These are phyloP conservation scores for Linnaemya vulpina DNA, from an alignment of 2,888 invertebrate species.

Conservation along the genomic window DNA sequence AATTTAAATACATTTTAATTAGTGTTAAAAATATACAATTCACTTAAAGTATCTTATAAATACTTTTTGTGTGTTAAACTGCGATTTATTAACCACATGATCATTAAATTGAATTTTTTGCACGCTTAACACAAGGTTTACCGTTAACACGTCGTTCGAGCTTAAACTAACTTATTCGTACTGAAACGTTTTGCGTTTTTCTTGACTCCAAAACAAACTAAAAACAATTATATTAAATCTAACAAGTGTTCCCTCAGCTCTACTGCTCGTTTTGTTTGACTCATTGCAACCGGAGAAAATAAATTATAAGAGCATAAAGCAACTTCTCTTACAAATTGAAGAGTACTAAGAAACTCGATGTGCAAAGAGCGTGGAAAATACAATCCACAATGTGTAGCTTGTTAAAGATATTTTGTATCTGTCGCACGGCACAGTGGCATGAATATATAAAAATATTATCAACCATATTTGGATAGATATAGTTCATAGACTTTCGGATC, in stretches of 20 bases:
- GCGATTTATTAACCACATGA: slow-evolving; percentile 15
- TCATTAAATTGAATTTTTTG: slow-evolving; percentile 35
- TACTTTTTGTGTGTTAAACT: slow-evolving; percentile 21
- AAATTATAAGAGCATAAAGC: slow-evolving; percentile 22
- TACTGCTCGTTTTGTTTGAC: slow-evolving; percentile 29
- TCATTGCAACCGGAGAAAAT: slow-evolving; percentile 44
- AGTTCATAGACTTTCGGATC: too few relatives aligned
- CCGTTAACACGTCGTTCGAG: slow-evolving; percentile 74
- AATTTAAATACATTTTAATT: not conserved
- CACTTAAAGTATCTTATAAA: slow-evolving; percentile 40
- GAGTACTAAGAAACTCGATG: not conserved
- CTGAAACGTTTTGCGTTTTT: slow-evolving; percentile 72
- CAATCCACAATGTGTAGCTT: slow-evolving; percentile 50
- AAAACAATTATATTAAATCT: slow-evolving; percentile 40
- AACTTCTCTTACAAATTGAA: not conserved
- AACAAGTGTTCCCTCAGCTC: slow-evolving; percentile 65
- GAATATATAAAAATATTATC: too few relatives aligned
- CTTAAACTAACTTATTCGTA: slow-evolving; percentile 78
- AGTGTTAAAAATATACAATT: slow-evolving; percentile 30
- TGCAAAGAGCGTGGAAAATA: slow-evolving; percentile 8
- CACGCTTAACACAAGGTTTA: slow-evolving; percentile 17
- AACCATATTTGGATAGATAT: too few relatives aligned
- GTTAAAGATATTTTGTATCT: slow-evolving; percentile 1
- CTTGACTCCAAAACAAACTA: slow-evolving; percentile 47
- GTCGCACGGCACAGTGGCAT: not conserved